Evolutionary conservation across 2,113 vertebrate genomes (phyloP).

Genomic region (Nothocercus julius): DNA sequence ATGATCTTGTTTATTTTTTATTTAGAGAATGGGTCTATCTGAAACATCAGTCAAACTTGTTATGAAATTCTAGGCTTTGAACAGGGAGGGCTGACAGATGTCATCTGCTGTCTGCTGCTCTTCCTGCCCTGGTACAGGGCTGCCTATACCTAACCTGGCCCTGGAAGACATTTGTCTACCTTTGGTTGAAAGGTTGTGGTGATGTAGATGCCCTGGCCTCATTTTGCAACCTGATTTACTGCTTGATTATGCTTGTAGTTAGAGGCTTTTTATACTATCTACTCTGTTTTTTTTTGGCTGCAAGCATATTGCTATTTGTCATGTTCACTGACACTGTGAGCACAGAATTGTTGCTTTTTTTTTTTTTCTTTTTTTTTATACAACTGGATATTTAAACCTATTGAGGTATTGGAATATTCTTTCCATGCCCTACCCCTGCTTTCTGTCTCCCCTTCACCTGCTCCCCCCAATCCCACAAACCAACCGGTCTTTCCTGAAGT

Average conservation of each 20-base stretch:
- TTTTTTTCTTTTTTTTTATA: neutral
- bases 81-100: neutral
- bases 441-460: neutral
- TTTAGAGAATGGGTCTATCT: neutral
- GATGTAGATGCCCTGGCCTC: neutral
- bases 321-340: neutral
- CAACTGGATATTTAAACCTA: neutral
- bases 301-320: neutral
- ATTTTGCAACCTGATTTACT: neutral
- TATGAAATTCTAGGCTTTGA: neutral
- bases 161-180: neutral
- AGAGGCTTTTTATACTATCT: neutral
- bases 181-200: neutral
- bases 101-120: neutral
- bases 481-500: neutral
- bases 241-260: neutral
- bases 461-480: rapidly evolving
- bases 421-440: neutral
- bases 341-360: neutral
- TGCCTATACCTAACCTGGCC: neutral
- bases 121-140: neutral
- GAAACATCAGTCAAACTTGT: neutral
- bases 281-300: neutral
- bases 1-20: neutral
- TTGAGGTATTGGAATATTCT: neutral